Conservation (phyloP, 2,113 vertebrate species). For the Charadrius vociferus region DNA sequence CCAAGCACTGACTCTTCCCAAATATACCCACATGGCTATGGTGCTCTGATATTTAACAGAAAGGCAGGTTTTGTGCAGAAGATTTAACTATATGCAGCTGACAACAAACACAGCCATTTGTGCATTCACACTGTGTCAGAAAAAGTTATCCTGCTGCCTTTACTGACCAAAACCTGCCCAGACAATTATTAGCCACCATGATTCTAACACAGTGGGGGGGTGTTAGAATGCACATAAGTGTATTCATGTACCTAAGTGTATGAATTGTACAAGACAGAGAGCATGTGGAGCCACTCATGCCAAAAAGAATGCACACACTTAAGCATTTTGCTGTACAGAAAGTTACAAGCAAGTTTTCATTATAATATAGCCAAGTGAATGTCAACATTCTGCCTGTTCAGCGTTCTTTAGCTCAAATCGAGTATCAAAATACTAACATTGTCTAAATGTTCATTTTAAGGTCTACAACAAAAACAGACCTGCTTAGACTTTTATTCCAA, state of each 20-base stretch:
- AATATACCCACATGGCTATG: neutral
- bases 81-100: neutral
- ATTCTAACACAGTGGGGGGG: neutral
- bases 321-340: neutral
- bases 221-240: neutral
- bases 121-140: neutral
- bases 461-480: neutral
- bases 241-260: neutral
- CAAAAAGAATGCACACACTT: accelerated
- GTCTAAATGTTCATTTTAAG: neutral
- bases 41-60: neutral
- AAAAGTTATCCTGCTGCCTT: neutral
- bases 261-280: neutral
- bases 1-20: neutral
- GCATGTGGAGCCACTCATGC: neutral
- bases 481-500: neutral
- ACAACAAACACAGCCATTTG: neutral
- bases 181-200: neutral
- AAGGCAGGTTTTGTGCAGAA: neutral
- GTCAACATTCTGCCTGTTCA: neutral
- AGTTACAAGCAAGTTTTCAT: neutral
- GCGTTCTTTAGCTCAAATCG: neutral
- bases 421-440: neutral
- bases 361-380: neutral
- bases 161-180: neutral